A percentile compares a stretch with the other conserved stretches of the same genome.
Conservation (phyloP, 2,888 invertebrate genomes). For the Luperina nickerlii region DNA sequence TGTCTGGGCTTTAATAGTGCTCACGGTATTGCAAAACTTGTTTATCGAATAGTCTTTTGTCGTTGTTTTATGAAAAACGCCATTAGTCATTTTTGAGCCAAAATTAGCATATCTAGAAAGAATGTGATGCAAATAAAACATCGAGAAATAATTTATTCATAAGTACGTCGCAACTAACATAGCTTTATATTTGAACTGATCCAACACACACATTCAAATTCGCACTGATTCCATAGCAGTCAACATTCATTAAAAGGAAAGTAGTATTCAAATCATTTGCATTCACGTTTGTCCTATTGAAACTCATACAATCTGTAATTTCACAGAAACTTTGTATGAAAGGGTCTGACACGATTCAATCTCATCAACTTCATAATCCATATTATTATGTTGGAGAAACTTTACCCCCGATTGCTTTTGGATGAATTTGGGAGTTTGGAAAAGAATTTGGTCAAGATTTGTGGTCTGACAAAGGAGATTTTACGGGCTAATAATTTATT, state of each 20-base stretch:
- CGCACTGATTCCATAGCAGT: neutral
- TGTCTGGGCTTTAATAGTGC: neutral
- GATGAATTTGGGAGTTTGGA: constrained; percentile 10
- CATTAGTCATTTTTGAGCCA: neutral
- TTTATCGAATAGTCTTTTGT: neutral
- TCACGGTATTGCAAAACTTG: neutral
- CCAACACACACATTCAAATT: neutral
- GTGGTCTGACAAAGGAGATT: constrained; percentile 30
- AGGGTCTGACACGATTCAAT: constrained; percentile 5
- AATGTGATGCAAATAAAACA: neutral
- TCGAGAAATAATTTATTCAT: neutral
- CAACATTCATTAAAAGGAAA: neutral
- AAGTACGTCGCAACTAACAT: neutral
- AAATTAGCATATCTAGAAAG: neutral
- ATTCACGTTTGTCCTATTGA: constrained; percentile 20
- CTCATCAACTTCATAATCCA: constrained; percentile 31
- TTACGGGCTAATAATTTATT: constrained; percentile 10
- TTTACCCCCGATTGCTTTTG: constrained; percentile 30
- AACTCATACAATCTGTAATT: constrained; percentile 35
- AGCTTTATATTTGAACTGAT: neutral
- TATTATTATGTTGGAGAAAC: constrained; percentile 9
- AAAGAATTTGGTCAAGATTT: constrained; percentile 21
- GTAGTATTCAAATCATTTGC: constrained; percentile 22
- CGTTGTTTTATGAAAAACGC: neutral
- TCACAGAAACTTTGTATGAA: constrained; percentile 38